Evolutionary conservation across 2,113 vertebrate species (phyloP).

Genomic region (Syngnathoides biaculeatus): DNA sequence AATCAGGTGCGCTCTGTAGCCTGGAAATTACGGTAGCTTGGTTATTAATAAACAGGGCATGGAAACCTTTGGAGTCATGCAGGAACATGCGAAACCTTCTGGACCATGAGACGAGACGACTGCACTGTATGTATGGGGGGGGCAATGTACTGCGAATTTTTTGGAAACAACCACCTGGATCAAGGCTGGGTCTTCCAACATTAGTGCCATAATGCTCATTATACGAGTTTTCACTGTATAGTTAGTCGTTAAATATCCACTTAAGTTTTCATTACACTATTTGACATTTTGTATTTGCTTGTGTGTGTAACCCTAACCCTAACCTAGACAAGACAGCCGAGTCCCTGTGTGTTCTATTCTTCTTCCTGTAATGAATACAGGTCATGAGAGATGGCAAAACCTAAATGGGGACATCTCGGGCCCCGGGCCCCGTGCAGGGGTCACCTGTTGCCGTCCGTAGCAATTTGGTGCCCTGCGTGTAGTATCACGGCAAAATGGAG

Average conservation of each 20-base stretch:
- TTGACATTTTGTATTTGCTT: not conserved
- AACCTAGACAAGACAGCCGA: not conserved
- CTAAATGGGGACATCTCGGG: conserved; percentile 29
- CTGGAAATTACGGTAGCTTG: too few relatives aligned
- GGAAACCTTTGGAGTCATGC: too few relatives aligned
- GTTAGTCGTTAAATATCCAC: not conserved
- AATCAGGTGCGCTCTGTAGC: too few relatives aligned
- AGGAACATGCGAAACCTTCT: too few relatives aligned
- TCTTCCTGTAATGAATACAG: not conserved
- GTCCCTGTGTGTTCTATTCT: not conserved
- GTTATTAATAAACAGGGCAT: too few relatives aligned
- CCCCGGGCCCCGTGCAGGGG: conserved; percentile 27
- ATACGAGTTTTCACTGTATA: not conserved
- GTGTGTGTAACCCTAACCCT: too few relatives aligned
- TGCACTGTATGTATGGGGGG: too few relatives aligned
- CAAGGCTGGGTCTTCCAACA: too few relatives aligned
- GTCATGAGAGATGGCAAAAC: conserved; percentile 14
- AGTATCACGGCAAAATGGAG: conserved; percentile 6
- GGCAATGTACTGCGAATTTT: too few relatives aligned
- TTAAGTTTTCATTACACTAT: not conserved
- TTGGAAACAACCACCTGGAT: too few relatives aligned
- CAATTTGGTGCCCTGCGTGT: not conserved
- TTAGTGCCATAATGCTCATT: not conserved
- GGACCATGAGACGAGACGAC: too few relatives aligned
- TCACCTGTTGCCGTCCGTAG: conserved; percentile 46